A percentile compares a stretch with the other conserved stretches of the same genome.
phyloP scores from a whole-genome alignment of 2,888 invertebrate genomes.

The Pantelozetes paolii region DNA sequence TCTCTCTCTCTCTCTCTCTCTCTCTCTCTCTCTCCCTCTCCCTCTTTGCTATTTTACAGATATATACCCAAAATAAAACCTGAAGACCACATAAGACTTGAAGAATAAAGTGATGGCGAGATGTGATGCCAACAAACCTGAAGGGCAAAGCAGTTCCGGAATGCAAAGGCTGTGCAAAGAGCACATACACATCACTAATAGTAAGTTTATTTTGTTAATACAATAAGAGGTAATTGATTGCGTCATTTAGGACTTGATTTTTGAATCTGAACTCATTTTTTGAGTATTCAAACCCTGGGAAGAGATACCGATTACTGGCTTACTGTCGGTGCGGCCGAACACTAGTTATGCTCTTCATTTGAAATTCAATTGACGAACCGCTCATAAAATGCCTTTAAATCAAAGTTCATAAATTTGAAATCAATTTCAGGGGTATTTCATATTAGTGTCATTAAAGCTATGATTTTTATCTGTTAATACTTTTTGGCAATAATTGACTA shows the following conservation, averaged over 20 bases:
- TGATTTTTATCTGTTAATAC: too few species aligned
- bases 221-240: slow-evolving; percentile 32
- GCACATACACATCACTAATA: slow-evolving; percentile 19
- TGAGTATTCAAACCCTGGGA: background rate
- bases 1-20: slow-evolving; percentile 32
- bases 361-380: background rate
- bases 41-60: background rate
- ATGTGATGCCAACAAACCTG: slow-evolving; percentile 15
- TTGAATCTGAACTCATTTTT: slow-evolving; percentile 18
- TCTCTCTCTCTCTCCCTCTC: slow-evolving; percentile 38
- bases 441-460: background rate
- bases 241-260: slow-evolving; percentile 9
- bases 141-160: slow-evolving; percentile 16
- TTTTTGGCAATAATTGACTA: too few species aligned
- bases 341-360: background rate
- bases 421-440: background rate
- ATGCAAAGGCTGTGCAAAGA: slow-evolving; percentile 9
- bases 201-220: slow-evolving; percentile 4
- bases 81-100: too few species aligned
- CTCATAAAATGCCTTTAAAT: background rate
- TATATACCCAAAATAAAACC: background rate
- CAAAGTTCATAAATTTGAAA: background rate
- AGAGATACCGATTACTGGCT: slow-evolving; percentile 7
- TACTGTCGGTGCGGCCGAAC: background rate
- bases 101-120: background rate